Evolutionary conservation across 1,140 invertebrate species (phyloP).

Genomic region (Elymnias hypermnestra): DNA sequence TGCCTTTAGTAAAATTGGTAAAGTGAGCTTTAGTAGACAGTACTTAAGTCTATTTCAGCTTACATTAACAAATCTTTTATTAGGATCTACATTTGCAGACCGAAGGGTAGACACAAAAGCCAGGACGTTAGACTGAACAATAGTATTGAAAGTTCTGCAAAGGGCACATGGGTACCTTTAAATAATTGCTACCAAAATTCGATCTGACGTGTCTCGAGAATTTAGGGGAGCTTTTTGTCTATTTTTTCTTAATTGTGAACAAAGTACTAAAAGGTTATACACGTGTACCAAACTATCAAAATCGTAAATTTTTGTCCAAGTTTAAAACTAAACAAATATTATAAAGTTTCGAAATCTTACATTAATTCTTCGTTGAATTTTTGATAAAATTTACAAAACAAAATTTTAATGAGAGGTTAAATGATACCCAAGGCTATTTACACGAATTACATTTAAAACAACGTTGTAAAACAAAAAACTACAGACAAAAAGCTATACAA

Average conservation of each 20-base stretch:
- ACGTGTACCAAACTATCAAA: too few species aligned
- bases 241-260: constrained; percentile 11
- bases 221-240: constrained; percentile 28
- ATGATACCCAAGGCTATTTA: too few species aligned
- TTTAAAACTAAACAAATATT: too few species aligned
- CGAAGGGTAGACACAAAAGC: constrained; percentile 29
- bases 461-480: too few species aligned
- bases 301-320: too few species aligned
- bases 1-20: not conserved
- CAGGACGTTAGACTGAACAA: constrained; percentile 25
- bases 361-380: too few species aligned
- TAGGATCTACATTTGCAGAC: constrained; percentile 22
- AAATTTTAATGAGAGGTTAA: too few species aligned
- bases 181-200: constrained; percentile 49
- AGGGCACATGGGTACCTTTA: constrained; percentile 38
- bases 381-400: too few species aligned
- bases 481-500: too few species aligned
- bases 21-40: not conserved
- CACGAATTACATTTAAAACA: too few species aligned
- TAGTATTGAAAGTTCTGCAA: constrained; percentile 30
- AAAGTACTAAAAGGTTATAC: too few species aligned
- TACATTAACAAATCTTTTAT: constrained; percentile 6
- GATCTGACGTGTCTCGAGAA: constrained; percentile 36
- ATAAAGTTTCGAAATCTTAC: too few species aligned
- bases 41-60: not conserved